Evolutionary conservation across 1,140 invertebrate species (phyloP).

Genomic region (Zaprionus taronus): DNA sequence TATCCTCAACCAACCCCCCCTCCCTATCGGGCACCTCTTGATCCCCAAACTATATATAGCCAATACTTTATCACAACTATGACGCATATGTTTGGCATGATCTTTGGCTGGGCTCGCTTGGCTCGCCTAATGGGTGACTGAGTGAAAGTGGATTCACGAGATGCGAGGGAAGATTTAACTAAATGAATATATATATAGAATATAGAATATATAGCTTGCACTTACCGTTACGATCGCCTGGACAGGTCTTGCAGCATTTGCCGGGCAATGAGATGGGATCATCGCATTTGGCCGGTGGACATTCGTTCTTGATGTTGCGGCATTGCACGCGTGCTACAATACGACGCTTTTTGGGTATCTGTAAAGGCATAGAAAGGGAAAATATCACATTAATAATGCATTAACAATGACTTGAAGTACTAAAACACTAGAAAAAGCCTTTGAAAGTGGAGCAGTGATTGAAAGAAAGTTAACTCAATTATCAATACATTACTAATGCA

Average conservation of each 20-base stretch:
- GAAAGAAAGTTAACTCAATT: too few species aligned
- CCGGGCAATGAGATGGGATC: constrained; percentile 93
- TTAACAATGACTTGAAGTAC: not conserved
- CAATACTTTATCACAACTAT: constrained; percentile 19
- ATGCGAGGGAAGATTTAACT: not conserved
- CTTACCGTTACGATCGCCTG: constrained; percentile 91
- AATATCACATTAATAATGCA: constrained; percentile 1
- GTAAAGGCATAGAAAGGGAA: constrained; percentile 56
- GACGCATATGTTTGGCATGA: constrained; percentile 49
- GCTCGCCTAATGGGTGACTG: constrained; percentile 1
- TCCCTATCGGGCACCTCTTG: not conserved
- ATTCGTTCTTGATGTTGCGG: constrained; percentile 95
- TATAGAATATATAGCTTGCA: constrained; percentile 53
- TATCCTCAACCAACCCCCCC: not conserved
- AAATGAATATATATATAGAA: not conserved
- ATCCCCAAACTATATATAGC: not conserved
- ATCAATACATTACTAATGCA: not conserved
- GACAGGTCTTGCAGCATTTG: constrained; percentile 95
- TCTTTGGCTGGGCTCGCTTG: constrained; percentile 2
- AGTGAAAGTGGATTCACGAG: constrained; percentile 19
- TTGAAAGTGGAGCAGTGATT: not conserved
- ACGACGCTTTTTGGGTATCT: constrained; percentile 95
- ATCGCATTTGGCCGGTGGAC: constrained; percentile 93
- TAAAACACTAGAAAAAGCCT: constrained; percentile 23
- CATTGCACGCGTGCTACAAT: constrained; percentile 94